phyloP scores from a whole-genome alignment of 2,113 vertebrate genomes.

The Macroglossus sobrinus region DNA sequence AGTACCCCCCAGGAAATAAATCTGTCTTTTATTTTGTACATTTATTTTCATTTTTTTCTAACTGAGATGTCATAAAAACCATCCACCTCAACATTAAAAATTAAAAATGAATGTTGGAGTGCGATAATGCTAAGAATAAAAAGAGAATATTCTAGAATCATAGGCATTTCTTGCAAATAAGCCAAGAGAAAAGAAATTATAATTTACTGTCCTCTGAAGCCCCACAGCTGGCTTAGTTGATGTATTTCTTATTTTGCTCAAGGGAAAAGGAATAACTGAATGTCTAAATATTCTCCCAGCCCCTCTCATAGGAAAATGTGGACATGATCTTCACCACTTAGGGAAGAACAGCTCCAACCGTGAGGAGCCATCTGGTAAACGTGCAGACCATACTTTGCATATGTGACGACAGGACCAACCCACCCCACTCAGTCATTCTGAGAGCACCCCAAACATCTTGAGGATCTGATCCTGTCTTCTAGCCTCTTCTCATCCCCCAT shows the following conservation, averaged over 20 bases:
- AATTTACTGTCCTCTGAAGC: conserved; percentile 19
- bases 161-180: conserved; percentile 34
- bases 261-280: neutral
- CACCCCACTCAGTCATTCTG: neutral
- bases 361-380: neutral
- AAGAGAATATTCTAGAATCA: conserved; percentile 24
- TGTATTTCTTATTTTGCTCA: neutral
- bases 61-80: conserved; percentile 48
- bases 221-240: neutral
- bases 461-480: neutral
- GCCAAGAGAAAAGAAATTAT: neutral
- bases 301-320: neutral
- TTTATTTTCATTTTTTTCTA: conserved; percentile 49
- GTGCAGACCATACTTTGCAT: neutral
- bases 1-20: neutral
- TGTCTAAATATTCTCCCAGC: neutral
- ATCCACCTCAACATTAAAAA: conserved; percentile 44
- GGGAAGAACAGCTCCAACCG: neutral
- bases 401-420: neutral
- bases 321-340: neutral
- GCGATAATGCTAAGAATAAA: conserved; percentile 17
- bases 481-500: neutral
- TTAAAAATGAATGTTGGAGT: conserved; percentile 52
- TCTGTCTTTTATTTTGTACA: conserved; percentile 34
- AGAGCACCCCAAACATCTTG: neutral